Conservation (phyloP, 1,140 invertebrate species). For the Pogonomyrmex californicus region DNA sequence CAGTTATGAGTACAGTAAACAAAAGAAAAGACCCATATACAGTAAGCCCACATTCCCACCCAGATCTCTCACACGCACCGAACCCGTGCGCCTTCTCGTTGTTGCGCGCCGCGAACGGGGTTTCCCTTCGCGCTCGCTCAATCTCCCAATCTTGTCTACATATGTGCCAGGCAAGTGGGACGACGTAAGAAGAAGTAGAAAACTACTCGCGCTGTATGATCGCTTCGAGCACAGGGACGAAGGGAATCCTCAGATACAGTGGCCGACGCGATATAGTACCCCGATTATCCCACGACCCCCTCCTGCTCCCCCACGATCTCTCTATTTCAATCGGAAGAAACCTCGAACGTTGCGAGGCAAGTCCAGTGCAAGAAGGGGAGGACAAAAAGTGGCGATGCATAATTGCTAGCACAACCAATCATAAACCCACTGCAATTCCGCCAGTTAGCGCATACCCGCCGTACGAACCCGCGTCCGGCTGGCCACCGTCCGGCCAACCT, state of each 20-base stretch:
- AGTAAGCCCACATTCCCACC: slow-evolving; percentile 70
- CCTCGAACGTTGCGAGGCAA: slow-evolving; percentile 65
- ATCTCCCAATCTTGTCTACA: background rate
- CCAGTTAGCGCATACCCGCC: slow-evolving; percentile 64
- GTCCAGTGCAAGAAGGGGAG: slow-evolving; percentile 45
- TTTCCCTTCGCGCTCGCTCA: slow-evolving; percentile 35
- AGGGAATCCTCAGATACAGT: slow-evolving; percentile 57
- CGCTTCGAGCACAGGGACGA: slow-evolving; percentile 24
- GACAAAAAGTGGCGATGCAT: slow-evolving; percentile 29
- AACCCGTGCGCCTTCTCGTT: slow-evolving; percentile 45
- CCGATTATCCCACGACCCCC: slow-evolving; percentile 20
- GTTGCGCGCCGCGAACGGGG: slow-evolving; percentile 44
- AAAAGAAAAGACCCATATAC: slow-evolving; percentile 56
- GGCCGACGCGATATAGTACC: slow-evolving; percentile 43
- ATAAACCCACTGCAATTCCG: slow-evolving; percentile 69
- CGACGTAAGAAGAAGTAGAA: background rate
- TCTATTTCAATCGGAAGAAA: slow-evolving; percentile 62
- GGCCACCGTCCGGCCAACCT: slow-evolving; percentile 52
- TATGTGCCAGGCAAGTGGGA: slow-evolving; percentile 8
- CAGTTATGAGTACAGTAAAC: slow-evolving; percentile 67
- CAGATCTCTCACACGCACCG: slow-evolving; percentile 55
- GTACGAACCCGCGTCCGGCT: slow-evolving; percentile 64
- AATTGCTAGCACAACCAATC: slow-evolving; percentile 48
- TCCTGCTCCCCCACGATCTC: slow-evolving; percentile 25
- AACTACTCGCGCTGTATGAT: slow-evolving; percentile 8